These are phyloP conservation scores for Urocynchramus pylzowi DNA, from an alignment of 2,113 vertebrate species.

Conservation along the genomic window DNA sequence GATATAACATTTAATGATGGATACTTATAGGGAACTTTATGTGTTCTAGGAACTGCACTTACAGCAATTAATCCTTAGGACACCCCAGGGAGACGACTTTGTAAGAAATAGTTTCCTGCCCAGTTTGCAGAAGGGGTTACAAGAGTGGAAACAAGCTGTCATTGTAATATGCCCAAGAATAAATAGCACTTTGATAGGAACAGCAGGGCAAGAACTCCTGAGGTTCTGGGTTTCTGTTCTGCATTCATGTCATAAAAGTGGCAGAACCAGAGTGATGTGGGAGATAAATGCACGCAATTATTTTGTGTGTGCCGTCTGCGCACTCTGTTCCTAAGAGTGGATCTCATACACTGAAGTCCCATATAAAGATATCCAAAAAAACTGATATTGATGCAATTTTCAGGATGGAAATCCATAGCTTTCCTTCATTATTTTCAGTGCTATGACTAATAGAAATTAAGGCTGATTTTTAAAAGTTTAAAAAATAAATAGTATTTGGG, in stretches of 20 bases:
- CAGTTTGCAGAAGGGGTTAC: not conserved
- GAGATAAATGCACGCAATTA: not conserved
- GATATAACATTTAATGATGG: conserved; percentile 3
- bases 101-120: not conserved
- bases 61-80: conserved; percentile 27
- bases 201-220: not conserved
- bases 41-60: conserved; percentile 21
- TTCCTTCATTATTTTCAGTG: not conserved
- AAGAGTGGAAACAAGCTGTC: not conserved
- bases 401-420: not conserved
- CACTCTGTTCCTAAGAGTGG: not conserved
- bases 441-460: not conserved
- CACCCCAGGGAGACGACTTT: not conserved
- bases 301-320: not conserved
- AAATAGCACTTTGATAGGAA: not conserved
- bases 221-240: not conserved
- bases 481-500: not conserved
- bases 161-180: not conserved
- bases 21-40: conserved; percentile 12
- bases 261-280: not conserved
- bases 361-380: not conserved
- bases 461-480: not conserved
- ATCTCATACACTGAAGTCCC: not conserved
- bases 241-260: not conserved
- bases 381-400: not conserved